phyloP scores from a whole-genome alignment of 2,888 invertebrate genomes.

The Fragum sueziense region DNA sequence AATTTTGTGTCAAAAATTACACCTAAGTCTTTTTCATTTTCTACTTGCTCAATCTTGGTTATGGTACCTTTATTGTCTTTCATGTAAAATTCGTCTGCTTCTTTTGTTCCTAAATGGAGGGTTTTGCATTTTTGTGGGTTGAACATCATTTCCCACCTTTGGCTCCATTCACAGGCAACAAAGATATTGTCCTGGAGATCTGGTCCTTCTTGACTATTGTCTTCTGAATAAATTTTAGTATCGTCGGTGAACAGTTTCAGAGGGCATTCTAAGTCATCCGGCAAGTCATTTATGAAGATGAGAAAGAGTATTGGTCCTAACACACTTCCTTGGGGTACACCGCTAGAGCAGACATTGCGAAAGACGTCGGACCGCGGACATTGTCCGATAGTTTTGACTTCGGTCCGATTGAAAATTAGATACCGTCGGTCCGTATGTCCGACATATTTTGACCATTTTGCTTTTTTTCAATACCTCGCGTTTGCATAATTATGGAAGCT shows the following conservation, averaged over 20 bases:
- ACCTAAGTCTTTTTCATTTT: not conserved
- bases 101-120: not conserved
- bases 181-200: conserved; percentile 2
- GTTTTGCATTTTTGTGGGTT: conserved; percentile 28
- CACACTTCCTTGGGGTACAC: conserved; percentile 22
- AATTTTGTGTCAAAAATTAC: not conserved
- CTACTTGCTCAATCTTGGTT: not conserved
- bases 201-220: too few species aligned
- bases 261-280: not conserved
- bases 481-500: too few species aligned
- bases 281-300: conserved; percentile 19
- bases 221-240: conserved; percentile 9
- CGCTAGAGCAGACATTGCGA: too few species aligned
- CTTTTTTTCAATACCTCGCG: too few species aligned
- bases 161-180: conserved; percentile 21
- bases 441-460: too few species aligned
- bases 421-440: too few species aligned
- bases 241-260: conserved; percentile 5
- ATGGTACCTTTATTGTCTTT: not conserved
- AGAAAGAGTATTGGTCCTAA: conserved; percentile 31
- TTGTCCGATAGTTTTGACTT: too few species aligned
- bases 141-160: conserved; percentile 15
- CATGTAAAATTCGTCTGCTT: not conserved
- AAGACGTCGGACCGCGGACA: too few species aligned
- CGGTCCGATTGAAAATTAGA: too few species aligned